Percentiles rank a stretch among this genome's conserved stretches.
These are phyloP conservation scores for Speoplatyrhinus poulsoni DNA, from an alignment of 2,113 vertebrate species.

Conservation along the genomic window DNA sequence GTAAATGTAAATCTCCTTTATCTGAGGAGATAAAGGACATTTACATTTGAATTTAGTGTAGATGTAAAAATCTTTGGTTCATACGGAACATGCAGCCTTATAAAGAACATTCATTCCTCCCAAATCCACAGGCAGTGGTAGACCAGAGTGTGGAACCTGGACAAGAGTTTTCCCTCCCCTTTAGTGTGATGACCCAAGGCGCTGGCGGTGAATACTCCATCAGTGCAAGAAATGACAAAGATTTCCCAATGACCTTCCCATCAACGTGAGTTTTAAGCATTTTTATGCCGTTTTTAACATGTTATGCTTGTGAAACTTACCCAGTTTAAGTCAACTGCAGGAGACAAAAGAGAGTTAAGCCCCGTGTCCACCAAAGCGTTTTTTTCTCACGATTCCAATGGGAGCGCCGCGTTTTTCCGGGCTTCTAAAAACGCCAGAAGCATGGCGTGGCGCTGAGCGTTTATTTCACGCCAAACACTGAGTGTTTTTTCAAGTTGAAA, in stretches of 20 bases:
- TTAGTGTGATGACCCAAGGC: constrained; percentile 61
- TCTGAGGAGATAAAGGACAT: neutral
- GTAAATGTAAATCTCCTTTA: too few relatives aligned
- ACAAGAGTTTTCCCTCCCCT: constrained; percentile 42
- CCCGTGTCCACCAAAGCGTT: too few relatives aligned
- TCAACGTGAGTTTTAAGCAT: constrained; percentile 25
- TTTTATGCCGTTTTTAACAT: neutral
- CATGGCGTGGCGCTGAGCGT: too few relatives aligned
- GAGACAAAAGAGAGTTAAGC: too few relatives aligned
- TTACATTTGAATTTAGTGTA: neutral
- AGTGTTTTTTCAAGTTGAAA: too few relatives aligned
- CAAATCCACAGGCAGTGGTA: constrained; percentile 50
- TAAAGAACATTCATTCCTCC: neutral
- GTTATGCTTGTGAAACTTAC: too few relatives aligned
- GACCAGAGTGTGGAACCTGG: constrained; percentile 66
- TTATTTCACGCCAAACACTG: too few relatives aligned
- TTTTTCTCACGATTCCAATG: too few relatives aligned
- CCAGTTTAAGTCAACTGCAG: too few relatives aligned
- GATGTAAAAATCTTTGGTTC: neutral
- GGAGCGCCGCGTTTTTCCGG: too few relatives aligned
- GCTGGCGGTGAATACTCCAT: constrained; percentile 51
- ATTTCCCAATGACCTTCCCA: constrained; percentile 41
- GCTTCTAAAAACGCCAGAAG: too few relatives aligned
- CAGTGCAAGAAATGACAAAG: constrained; percentile 59
- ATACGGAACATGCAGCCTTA: neutral